Evolutionary conservation across 2,888 invertebrate genomes (phyloP), one percentile per base, ranked within the genome.

Genomic region (Pyralis farinalis): DNA sequence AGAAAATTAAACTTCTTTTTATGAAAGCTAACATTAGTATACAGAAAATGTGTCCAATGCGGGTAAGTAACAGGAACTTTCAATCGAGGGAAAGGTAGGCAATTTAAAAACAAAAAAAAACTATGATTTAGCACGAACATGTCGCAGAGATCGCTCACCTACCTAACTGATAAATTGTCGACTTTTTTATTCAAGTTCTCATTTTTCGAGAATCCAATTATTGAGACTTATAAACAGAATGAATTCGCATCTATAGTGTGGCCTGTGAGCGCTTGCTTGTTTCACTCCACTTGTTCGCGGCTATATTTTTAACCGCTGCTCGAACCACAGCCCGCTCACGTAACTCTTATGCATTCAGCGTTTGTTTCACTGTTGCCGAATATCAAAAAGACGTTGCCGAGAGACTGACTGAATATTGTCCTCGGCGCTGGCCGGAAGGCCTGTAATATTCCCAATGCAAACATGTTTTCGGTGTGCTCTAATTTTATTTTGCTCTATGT

Each of bases 81-180:
- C 64, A 65, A 64, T 67, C 55, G 59, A 60, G 70, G 63, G 58
- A 57, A 62, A 62, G 59, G 64, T 57, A 60, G 67, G 63, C 66
- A 71, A 66, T 78, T 79, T 76, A 71, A 70, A 67, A 68, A 71
- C 77, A 79, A 83, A 68, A 71, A 77, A 79, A 83, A 82, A 78
- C 73, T 73, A 82, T 84, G 81, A 85, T 82, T 80, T 76, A 80
- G 77, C 80, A 73, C 76, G 78, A 79, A 77, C 79, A 79, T 75
- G 75, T 71, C 73, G 55, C 65, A 58, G 55, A 67, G 64, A 72
- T 70, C 74, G 70, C 59, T 68, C 66, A 62, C 73, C 70, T 68
- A 63, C 70, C 75, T 75, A 73, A 73, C 78, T 79, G 82, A 83
- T 70, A 81, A 83, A 83, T 81, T 77, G 79, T 73, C 67, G 63